Percentiles rank a stretch among this genome's conserved stretches.
These are phyloP conservation scores for Andrena haemorrhoa DNA, from an alignment of 2,888 invertebrate genomes.

Conservation along the genomic window DNA sequence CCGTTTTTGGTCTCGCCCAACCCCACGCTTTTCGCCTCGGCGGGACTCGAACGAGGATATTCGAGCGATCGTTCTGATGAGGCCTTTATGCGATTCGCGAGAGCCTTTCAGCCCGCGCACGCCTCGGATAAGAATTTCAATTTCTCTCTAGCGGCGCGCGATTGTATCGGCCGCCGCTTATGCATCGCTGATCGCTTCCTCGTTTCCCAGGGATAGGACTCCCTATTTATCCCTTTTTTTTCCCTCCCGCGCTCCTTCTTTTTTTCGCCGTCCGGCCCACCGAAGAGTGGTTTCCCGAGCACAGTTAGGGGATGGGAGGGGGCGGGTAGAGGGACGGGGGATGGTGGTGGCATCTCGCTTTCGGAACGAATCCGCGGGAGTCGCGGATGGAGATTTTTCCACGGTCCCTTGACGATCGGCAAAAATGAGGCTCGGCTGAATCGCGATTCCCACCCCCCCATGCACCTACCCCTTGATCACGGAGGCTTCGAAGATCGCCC, in stretches of 20 bases:
- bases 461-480: not conserved
- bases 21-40: slow-evolving; percentile 48
- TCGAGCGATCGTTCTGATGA: slow-evolving; percentile 75
- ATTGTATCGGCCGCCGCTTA: slow-evolving; percentile 66
- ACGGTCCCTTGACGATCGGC: not conserved
- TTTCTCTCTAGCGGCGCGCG: slow-evolving; percentile 64
- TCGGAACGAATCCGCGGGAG: slow-evolving; percentile 19
- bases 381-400: slow-evolving; percentile 6
- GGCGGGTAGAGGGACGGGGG: too few relatives aligned
- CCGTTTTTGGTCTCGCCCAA: slow-evolving; percentile 22
- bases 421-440: slow-evolving; percentile 10
- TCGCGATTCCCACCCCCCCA: not conserved
- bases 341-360: not conserved
- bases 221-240: slow-evolving; percentile 35
- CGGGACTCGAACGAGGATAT: slow-evolving; percentile 70
- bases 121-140: slow-evolving; percentile 75
- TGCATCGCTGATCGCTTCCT: slow-evolving; percentile 65
- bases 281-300: slow-evolving; percentile 7
- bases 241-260: not conserved
- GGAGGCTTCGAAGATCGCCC: not conserved
- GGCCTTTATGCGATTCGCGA: slow-evolving; percentile 72
- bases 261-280: slow-evolving; percentile 12
- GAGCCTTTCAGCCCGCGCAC: slow-evolving; percentile 70
- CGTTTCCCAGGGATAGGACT: slow-evolving; percentile 49
- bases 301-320: not conserved